phyloP scores from a whole-genome alignment of 2,113 vertebrate species.

The Pterocles burchelli region DNA sequence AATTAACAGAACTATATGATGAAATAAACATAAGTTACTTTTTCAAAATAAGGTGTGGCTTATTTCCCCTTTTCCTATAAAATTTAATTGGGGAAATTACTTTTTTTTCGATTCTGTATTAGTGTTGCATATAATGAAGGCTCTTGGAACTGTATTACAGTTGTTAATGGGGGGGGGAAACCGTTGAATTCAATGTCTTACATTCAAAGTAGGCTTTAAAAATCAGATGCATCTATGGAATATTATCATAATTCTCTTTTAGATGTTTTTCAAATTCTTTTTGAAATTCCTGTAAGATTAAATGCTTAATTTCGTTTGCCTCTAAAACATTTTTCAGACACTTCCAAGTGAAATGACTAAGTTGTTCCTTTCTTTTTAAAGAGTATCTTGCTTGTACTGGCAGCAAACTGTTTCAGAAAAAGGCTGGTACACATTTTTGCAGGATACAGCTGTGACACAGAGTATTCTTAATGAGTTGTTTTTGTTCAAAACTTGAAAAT shows the following conservation, averaged over 20 bases:
- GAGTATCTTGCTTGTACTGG: not conserved
- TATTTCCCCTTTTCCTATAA: not conserved
- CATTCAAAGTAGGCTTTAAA: not conserved
- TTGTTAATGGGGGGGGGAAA: not conserved
- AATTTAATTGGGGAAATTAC: not conserved
- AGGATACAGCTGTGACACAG: not conserved
- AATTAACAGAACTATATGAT: not conserved
- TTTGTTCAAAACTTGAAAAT: not conserved
- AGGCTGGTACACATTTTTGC: not conserved
- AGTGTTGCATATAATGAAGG: not conserved
- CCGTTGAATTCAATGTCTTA: not conserved
- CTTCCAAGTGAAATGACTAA: not conserved
- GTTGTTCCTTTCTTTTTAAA: not conserved
- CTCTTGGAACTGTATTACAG: not conserved
- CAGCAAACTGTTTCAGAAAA: not conserved
- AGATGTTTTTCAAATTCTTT: not conserved
- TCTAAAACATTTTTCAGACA: not conserved
- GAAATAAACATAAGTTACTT: not conserved
- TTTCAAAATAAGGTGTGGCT: not conserved
- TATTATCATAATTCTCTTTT: not conserved
- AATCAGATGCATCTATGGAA: not conserved
- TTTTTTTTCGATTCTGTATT: not conserved
- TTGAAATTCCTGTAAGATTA: not conserved
- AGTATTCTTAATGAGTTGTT: not conserved
- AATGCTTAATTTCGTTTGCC: not conserved